Evolutionary conservation across 2,113 vertebrate species (phyloP), one percentile per base, ranked within the genome.

Genomic region (Nerophis lumbriciformis): DNA sequence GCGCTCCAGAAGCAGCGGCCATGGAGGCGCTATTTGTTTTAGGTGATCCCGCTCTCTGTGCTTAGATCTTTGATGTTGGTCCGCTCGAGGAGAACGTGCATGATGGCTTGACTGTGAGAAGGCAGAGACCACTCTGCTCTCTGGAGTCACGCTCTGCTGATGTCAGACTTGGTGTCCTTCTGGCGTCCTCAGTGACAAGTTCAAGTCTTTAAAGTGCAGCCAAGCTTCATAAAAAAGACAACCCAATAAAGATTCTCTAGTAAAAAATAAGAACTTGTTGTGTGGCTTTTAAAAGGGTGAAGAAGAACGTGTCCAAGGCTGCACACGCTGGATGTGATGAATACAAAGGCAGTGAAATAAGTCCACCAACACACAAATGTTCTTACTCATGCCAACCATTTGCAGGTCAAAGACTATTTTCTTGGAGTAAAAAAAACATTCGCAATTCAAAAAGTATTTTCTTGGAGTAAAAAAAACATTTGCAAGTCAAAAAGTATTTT

Each of bases 151-250:
- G 56, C 67, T n/a, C 44, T 2, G 4, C 3, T 45, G 12, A 75
- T 79, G 77, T 72, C 76, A 74, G 71, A 84, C 63, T 68, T 77
- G 70, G 78, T 10, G 78, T 86, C 79, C 84, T 86, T 69, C 74
- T 71, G 58, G 52, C 66, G 67, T 79, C 61, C 76, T 62, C 21
- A 59, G 36, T 68, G 80, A 77, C 72, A 65, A 54, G 52, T 53
- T 19, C 57, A 16, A 19, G 68, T 71, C 67, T 76, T 42, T 51
- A 65, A 65, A 13, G 8, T 47, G 51, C 65, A 59, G 67, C 63
- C 63, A 67, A 72, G 59, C 38, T 57, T 57, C n/a, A 15, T 44
- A 21, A 57, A 57, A 44, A 53, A 58, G 8, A 59, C 19, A 62
- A 57, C 35, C 50, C 55, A 19, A 64, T 47, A 47, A 59, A 59